Percentiles rank a stretch among this genome's conserved stretches.
phyloP scores from a whole-genome alignment of 2,888 invertebrate genomes.

The Trichacis sp. region DNA sequence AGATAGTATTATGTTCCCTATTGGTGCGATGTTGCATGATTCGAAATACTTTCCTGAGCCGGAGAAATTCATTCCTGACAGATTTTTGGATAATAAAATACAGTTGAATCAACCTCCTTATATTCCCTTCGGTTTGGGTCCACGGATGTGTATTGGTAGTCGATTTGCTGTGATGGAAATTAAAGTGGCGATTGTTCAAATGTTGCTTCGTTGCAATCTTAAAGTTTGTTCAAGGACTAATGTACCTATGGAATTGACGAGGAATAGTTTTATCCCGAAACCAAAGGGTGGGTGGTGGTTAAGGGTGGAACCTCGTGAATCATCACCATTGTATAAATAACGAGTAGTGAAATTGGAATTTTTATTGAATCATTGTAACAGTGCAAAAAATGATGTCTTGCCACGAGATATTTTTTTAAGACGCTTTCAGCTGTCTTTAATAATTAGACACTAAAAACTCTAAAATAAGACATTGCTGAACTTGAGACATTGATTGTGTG shows the following conservation, averaged over 20 bases:
- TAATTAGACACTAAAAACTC: no score
- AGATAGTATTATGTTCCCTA: constrained; percentile 59
- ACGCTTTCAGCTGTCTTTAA: no score
- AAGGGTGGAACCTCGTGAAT: constrained; percentile 28
- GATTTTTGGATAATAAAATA: constrained; percentile 62
- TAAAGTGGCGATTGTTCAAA: constrained; percentile 47
- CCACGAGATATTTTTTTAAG: no score
- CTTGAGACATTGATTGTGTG: no score
- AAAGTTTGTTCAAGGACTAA: constrained; percentile 43
- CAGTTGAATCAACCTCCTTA: constrained; percentile 50
- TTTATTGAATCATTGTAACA: no score
- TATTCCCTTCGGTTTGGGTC: constrained; percentile 65
- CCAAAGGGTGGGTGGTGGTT: constrained; percentile 50
- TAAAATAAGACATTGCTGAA: no score
- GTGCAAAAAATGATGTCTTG: no score
- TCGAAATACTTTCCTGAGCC: constrained; percentile 57
- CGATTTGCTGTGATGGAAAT: constrained; percentile 50
- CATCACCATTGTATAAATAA: background rate
- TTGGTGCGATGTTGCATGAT: constrained; percentile 67
- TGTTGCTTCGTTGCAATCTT: constrained; percentile 44
- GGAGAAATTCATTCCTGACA: constrained; percentile 69
- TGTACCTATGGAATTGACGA: constrained; percentile 44
- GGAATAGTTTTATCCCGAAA: background rate
- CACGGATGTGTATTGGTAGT: constrained; percentile 63
- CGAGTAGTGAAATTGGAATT: no score